A percentile compares a stretch with the other conserved stretches of the same genome.
Evolutionary conservation across 2,113 vertebrate genomes (phyloP).

Genomic region (Lynx canadensis): DNA sequence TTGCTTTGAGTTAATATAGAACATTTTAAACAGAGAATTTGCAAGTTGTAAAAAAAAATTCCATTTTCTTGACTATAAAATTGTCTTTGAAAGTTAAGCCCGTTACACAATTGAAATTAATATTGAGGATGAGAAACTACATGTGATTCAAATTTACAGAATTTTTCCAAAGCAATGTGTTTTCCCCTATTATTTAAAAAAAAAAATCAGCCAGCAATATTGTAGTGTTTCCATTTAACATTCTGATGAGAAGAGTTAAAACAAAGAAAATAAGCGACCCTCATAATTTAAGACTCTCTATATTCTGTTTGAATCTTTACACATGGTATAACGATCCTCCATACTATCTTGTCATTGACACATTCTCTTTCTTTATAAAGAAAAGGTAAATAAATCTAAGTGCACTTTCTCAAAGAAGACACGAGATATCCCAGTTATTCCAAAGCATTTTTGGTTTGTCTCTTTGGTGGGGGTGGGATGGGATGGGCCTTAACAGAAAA

Average conservation of each 20-base stretch:
- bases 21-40: constrained; percentile 50
- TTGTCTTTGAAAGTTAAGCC: constrained; percentile 52
- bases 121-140: constrained; percentile 31
- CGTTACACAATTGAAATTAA: not conserved
- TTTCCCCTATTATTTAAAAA: not conserved
- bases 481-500: constrained; percentile 26
- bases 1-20: constrained; percentile 50
- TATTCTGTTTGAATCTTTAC: not conserved
- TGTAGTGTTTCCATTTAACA: not conserved
- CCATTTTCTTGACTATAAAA: constrained; percentile 36
- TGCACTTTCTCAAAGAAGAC: not conserved
- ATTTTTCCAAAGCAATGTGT: constrained; percentile 41
- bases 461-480: not conserved
- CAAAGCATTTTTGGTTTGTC: not conserved
- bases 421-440: not conserved
- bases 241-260: not conserved
- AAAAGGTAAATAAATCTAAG: not conserved
- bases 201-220: not conserved
- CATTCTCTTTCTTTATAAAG: constrained; percentile 18
- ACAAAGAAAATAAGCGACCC: not conserved
- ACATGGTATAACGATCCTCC: not conserved
- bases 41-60: constrained; percentile 60
- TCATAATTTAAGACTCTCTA: not conserved
- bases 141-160: constrained; percentile 34
- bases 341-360: not conserved